phyloP scores from a whole-genome alignment of 2,797 vertebrate species.

The Sylvilagus floridanus region DNA sequence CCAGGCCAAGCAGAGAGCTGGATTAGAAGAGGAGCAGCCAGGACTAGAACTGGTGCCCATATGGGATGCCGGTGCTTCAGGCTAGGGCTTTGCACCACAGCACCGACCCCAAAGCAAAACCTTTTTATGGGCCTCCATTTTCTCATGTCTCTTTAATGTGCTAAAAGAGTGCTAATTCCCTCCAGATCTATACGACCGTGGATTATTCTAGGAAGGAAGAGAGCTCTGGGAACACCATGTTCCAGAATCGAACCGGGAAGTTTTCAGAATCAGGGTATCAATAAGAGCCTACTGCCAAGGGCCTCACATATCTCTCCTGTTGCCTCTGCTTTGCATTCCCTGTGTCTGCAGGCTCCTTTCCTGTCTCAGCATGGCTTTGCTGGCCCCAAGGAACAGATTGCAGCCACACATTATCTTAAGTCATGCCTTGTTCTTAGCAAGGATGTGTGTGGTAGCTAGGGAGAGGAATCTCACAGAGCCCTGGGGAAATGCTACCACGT shows the following conservation, averaged over 20 bases:
- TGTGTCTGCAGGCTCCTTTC: not conserved
- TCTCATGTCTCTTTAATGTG: constrained; percentile 23
- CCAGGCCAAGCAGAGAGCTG: too few relatives aligned
- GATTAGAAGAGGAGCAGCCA: too few relatives aligned
- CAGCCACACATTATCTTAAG: not conserved
- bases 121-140: constrained; percentile 9
- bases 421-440: not conserved
- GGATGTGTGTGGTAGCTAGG: not conserved
- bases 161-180: constrained; percentile 23
- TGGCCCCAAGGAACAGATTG: not conserved
- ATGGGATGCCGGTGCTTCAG: too few relatives aligned
- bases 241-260: constrained; percentile 33
- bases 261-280: constrained; percentile 27
- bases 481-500: not conserved
- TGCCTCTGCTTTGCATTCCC: not conserved
- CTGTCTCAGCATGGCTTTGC: not conserved
- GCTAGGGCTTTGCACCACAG: too few relatives aligned
- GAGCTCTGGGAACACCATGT: not conserved
- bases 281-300: not conserved
- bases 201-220: constrained; percentile 59
- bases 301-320: not conserved
- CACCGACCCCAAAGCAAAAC: not conserved
- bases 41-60: too few relatives aligned
- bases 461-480: not conserved
- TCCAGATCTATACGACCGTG: constrained; percentile 25